These are phyloP conservation scores for Brachyrhaphis roseni DNA, from an alignment of 2,797 vertebrate genomes.

Conservation along the genomic window DNA sequence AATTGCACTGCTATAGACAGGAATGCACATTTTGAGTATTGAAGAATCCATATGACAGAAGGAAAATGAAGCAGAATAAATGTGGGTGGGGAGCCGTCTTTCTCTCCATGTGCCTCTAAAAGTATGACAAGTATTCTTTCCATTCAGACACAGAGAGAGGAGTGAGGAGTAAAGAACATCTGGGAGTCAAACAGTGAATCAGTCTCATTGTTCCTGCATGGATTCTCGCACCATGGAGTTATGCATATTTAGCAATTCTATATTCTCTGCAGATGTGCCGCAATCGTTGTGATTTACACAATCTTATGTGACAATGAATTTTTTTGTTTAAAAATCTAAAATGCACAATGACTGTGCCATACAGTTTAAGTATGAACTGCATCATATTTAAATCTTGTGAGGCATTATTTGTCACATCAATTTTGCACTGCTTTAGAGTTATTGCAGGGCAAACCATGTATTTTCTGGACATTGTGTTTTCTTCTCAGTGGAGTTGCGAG, in stretches of 20 bases:
- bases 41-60: conserved; percentile 26
- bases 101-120: conserved; percentile 60
- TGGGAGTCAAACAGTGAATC: conserved; percentile 76
- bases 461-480: conserved; percentile 19
- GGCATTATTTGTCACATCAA: conserved; percentile 17
- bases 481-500: conserved; percentile 86
- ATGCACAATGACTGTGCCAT: neutral
- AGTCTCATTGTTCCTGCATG: conserved; percentile 72
- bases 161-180: conserved; percentile 71
- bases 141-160: conserved; percentile 61
- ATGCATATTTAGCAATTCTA: conserved; percentile 65
- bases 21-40: conserved; percentile 1
- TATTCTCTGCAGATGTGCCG: conserved; percentile 32
- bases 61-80: conserved; percentile 35
- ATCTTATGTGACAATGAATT: neutral
- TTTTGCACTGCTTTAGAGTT: conserved; percentile 18
- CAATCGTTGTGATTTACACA: conserved; percentile 28
- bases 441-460: conserved; percentile 9
- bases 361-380: neutral
- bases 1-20: neutral
- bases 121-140: conserved; percentile 78
- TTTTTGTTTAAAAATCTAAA: neutral
- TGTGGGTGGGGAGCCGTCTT: conserved; percentile 57
- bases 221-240: conserved; percentile 60
- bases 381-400: neutral